Evolutionary conservation across 64 coral and sea anemone genomes (phyloP), one percentile per base, ranked within the genome.

Genomic region (Trachythela sp.): DNA sequence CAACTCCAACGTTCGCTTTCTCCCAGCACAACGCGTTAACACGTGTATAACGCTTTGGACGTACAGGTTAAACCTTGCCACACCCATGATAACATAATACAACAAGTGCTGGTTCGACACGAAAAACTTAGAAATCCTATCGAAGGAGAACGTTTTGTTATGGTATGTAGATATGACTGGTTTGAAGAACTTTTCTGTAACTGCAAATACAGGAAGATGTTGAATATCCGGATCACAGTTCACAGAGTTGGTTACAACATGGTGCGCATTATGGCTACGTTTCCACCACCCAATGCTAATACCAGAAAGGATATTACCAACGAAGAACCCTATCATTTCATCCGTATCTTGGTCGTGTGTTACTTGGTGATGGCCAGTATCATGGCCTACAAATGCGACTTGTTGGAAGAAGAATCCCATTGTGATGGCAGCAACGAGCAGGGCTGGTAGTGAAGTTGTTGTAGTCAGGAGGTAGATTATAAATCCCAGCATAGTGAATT

Each of bases 281-380:
- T 94, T 92, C 96, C 96, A 99, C 96, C 96, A 99, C 17, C 93
- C 96, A 84, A 99, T 95, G 87, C 96, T 94, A 40, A 99, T 92
- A 8, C 96, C 96, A 58, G 96, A 93, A 4, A 94, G 76, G 18
- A 91, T 85, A 88, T 99, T 99, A 6, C 96, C 96, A 75, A 94
- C 96, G 56, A 95, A 41, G 51, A 99, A 39, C 14, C 96, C 96
- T 64, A 99, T 94, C 14, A 39, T 37, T 39, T 59, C 88, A 27
- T 99, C 96, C 67, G 48, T 85, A 15, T 93, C 71, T 5, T 75
- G 83, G 45, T 99, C 67, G 64, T 99, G 96, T 40, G 94, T 94
- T 33, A 99, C 84, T 0, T 91, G 90, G 45, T 92, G 94, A 72
- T 99, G 96, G 8, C 96, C 96, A 85, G 91, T 45, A 50, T 99